Percentiles rank a stretch among this genome's conserved stretches.
Evolutionary conservation across 1,140 invertebrate genomes (phyloP).

Genomic region (Drosophila kohkoa): DNA sequence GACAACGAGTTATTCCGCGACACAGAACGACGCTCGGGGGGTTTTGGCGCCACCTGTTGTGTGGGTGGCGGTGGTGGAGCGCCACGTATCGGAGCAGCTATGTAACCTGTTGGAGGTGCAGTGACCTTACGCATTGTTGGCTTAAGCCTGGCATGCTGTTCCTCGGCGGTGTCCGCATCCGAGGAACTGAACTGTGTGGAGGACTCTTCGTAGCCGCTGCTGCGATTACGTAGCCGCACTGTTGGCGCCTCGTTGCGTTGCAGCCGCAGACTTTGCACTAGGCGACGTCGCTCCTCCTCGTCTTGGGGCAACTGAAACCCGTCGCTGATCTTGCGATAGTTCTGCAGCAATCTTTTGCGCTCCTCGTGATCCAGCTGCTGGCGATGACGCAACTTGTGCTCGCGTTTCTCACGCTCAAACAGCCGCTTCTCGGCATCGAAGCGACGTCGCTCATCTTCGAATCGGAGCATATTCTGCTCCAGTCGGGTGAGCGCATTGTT

Average conservation of each 20-base stretch:
- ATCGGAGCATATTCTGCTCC: constrained; percentile 77
- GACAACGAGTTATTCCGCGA: constrained; percentile 71
- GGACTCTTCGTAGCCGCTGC: constrained; percentile 79
- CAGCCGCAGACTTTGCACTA: constrained; percentile 76
- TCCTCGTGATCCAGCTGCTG: constrained; percentile 79
- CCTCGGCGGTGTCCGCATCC: constrained; percentile 71
- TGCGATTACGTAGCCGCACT: constrained; percentile 57
- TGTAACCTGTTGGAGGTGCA: constrained; percentile 17
- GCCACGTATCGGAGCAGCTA: constrained; percentile 67
- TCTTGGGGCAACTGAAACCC: constrained; percentile 77
- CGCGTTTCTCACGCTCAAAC: constrained; percentile 80
- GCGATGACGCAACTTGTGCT: constrained; percentile 78
- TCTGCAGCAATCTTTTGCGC: constrained; percentile 72
- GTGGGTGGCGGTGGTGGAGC: constrained; percentile 57
- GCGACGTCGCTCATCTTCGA: constrained; percentile 80
- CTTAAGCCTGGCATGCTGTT: constrained; percentile 26
- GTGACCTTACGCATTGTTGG: constrained; percentile 9
- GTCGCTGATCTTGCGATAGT: constrained; percentile 81
- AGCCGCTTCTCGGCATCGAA: constrained; percentile 81
- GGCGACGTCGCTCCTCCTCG: constrained; percentile 71
- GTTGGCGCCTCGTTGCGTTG: constrained; percentile 64
- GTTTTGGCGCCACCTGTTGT: constrained; percentile 22
- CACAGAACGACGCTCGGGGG: constrained; percentile 49
- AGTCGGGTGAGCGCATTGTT: constrained; percentile 64
- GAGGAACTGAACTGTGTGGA: constrained; percentile 82